Percentiles rank a stretch among this genome's conserved stretches.
phyloP scores from a whole-genome alignment of 35 echinoderm and acorn worm species.

The Hemicentrotus pulcherrimus region DNA sequence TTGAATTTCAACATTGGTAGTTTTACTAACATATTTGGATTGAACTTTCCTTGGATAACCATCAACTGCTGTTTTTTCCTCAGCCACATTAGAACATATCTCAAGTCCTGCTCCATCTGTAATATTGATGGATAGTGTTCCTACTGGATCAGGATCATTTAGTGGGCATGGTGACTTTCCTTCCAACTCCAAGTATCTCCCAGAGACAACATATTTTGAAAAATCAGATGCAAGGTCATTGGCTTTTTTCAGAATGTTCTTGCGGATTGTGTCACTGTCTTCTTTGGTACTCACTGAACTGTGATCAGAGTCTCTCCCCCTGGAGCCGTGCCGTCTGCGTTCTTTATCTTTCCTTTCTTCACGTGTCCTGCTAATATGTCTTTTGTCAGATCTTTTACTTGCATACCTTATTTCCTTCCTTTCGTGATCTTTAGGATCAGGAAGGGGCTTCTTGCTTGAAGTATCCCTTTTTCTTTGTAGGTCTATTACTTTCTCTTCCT shows the following conservation, averaged over 20 bases:
- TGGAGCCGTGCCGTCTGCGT: not conserved
- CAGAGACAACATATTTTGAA: slow-evolving; percentile 3
- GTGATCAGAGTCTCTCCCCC: not conserved
- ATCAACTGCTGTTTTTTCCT: not conserved
- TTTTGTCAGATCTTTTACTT: not conserved
- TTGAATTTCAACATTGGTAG: not conserved
- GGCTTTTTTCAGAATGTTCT: not conserved
- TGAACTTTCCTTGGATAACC: not conserved
- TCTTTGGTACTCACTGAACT: slow-evolving; percentile 2
- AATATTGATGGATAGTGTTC: not conserved
- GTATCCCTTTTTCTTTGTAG: not conserved
- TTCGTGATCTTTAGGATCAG: not conserved
- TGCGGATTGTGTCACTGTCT: slow-evolving; percentile 12
- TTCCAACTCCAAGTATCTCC: not conserved
- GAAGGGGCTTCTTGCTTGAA: not conserved
- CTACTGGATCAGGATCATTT: no score
- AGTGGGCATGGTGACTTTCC: not conserved
- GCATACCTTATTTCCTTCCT: not conserved
- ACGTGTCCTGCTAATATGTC: not conserved
- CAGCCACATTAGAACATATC: not conserved
- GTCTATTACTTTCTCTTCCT: not conserved
- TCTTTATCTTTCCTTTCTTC: not conserved
- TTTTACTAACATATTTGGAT: not conserved
- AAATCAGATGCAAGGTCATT: not conserved
- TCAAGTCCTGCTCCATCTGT: not conserved